These are phyloP conservation scores for Bombus impatiens DNA, from an alignment of 1,140 invertebrate genomes.

Conservation along the genomic window DNA sequence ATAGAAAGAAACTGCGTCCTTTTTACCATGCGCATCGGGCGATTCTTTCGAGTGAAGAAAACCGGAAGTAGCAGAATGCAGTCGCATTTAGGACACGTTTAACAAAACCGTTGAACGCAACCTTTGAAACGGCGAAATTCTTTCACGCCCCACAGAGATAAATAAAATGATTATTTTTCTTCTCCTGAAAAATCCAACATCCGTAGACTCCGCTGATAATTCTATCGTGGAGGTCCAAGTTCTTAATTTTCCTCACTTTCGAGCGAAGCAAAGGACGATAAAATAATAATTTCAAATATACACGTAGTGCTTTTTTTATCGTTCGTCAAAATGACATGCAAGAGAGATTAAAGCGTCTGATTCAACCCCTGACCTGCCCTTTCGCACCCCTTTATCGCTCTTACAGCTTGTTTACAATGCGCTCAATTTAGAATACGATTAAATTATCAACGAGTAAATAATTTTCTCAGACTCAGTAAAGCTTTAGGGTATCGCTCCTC, in stretches of 20 bases:
- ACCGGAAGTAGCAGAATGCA: constrained; percentile 25
- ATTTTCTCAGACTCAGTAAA: constrained; percentile 11
- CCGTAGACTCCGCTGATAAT: not conserved
- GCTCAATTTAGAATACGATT: not conserved
- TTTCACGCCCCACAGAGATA: not conserved
- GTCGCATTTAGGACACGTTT: constrained; percentile 37
- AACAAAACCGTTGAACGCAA: constrained; percentile 22
- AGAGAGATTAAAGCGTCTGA: not conserved
- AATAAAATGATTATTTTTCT: not conserved
- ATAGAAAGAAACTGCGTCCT: constrained; percentile 27
- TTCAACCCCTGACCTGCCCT: not conserved
- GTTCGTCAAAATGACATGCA: not conserved
- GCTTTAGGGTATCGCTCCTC: not conserved
- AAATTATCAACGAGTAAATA: constrained; percentile 13
- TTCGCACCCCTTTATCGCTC: not conserved
- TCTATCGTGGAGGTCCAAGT: not conserved
- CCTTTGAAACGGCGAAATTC: constrained; percentile 5
- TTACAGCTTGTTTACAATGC: not conserved
- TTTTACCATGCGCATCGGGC: constrained; percentile 19
- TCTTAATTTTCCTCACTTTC: not conserved
- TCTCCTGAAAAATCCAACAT: not conserved
- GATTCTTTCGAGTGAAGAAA: constrained; percentile 35
- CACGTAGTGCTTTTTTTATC: no score
- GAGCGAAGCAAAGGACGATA: no score
- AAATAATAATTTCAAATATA: not conserved